Conservation (phyloP, 92 coral and sea anemone genomes). For the Porites rus region DNA sequence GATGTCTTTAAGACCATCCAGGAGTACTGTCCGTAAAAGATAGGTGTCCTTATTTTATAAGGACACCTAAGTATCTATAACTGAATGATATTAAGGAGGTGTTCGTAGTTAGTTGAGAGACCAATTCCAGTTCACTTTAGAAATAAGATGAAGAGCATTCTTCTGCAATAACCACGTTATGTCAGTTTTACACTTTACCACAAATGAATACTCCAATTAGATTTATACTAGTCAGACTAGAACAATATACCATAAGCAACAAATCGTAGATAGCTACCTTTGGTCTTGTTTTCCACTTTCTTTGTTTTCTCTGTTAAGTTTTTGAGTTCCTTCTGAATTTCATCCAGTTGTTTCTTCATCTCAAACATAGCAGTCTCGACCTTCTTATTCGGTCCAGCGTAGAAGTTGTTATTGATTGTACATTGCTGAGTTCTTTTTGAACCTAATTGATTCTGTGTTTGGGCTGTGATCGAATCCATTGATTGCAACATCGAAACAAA, state of each 20-base stretch:
- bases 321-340: constrained; percentile 11
- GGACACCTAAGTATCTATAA: too few species aligned
- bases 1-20: too few species aligned
- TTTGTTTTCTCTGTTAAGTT: constrained; percentile 5
- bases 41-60: too few species aligned
- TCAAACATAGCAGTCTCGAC: not conserved
- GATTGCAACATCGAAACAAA: not conserved
- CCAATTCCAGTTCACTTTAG: too few species aligned
- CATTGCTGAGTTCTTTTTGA: not conserved
- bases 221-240: too few species aligned
- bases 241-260: not conserved
- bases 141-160: too few species aligned
- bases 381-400: constrained; percentile 21
- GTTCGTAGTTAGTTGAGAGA: too few species aligned
- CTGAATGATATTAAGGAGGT: too few species aligned
- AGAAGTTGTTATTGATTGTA: not conserved
- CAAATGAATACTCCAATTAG: too few species aligned
- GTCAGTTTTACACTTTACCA: too few species aligned
- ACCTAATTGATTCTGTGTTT: not conserved
- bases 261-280: not conserved
- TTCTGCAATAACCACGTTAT: too few species aligned
- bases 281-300: not conserved
- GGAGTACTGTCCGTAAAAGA: too few species aligned
- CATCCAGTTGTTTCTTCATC: constrained; percentile 18
- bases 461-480: not conserved